These are phyloP conservation scores for Chelonus insularis DNA, from an alignment of 1,140 invertebrate genomes.

Conservation along the genomic window DNA sequence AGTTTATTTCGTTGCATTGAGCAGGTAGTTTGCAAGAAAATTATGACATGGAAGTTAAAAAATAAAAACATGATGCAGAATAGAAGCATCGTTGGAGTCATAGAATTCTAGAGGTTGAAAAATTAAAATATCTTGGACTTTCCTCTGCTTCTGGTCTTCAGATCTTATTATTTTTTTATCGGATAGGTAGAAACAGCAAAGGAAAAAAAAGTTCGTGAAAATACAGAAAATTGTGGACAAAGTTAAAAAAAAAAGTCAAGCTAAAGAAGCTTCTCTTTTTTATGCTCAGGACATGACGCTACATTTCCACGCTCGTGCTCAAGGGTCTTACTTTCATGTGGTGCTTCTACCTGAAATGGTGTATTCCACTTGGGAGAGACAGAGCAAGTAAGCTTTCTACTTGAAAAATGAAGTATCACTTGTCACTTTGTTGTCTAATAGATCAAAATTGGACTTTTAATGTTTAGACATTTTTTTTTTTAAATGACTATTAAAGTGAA, in stretches of 20 bases:
- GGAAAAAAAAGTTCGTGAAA: no score
- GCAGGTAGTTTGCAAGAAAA: background rate
- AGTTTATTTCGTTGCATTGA: conserved; percentile 1
- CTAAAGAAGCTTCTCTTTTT: background rate
- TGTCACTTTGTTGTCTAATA: background rate
- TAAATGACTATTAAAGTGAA: no score
- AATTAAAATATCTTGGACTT: no score
- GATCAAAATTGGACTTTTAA: background rate
- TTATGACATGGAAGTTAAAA: conserved; percentile 9
- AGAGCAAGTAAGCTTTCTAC: background rate
- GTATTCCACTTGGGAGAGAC: conserved; percentile 1
- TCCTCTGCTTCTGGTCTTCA: no score
- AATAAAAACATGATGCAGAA: conserved; percentile 33
- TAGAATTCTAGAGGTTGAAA: no score
- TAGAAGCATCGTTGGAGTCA: conserved; percentile 45
- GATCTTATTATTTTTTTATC: no score
- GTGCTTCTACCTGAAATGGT: conserved; percentile 16
- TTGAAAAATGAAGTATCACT: background rate
- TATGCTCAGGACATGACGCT: conserved; percentile 33
- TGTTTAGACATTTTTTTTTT: no score
- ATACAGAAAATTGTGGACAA: no score
- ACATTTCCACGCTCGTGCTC: conserved; percentile 40
- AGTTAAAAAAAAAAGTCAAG: no score
- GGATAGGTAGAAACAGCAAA: no score
- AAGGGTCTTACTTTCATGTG: conserved; percentile 29